Conservation (phyloP, 2,113 vertebrate species). For the Myiozetetes cayanensis region DNA sequence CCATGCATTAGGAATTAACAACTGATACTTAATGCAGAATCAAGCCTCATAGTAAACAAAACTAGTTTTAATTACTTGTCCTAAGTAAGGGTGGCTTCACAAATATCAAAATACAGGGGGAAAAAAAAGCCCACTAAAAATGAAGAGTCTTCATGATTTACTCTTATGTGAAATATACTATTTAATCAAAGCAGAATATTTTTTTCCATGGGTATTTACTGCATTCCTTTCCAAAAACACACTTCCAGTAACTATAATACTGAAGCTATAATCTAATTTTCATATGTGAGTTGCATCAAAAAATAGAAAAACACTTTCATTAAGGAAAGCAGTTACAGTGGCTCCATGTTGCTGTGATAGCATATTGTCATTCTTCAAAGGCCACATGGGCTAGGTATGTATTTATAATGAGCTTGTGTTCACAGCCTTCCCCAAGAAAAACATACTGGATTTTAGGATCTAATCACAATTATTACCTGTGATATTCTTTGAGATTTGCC, state of each 20-base stretch:
- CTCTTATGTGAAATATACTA: background rate
- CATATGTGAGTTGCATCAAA: background rate
- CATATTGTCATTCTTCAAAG: background rate
- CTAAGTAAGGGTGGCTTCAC: background rate
- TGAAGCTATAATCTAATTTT: background rate
- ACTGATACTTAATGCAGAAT: background rate
- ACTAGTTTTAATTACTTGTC: background rate
- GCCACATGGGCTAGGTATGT: background rate
- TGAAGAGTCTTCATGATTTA: background rate
- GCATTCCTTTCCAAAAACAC: background rate
- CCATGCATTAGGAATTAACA: rapidly evolving
- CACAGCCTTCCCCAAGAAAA: background rate
- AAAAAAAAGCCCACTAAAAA: background rate
- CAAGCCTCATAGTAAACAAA: background rate
- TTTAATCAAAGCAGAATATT: background rate
- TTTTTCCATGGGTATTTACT: background rate
- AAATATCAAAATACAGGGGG: background rate
- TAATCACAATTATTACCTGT: background rate
- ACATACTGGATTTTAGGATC: background rate
- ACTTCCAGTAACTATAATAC: background rate
- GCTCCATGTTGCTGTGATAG: background rate
- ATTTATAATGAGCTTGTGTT: slow-evolving; percentile 1
- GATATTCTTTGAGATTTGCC: background rate
- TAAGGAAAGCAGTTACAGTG: background rate
- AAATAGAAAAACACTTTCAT: background rate